Percentiles rank a stretch among this genome's conserved stretches.
phyloP scores from a whole-genome alignment of 2,113 vertebrate species.

The Platysternon megacephalum region DNA sequence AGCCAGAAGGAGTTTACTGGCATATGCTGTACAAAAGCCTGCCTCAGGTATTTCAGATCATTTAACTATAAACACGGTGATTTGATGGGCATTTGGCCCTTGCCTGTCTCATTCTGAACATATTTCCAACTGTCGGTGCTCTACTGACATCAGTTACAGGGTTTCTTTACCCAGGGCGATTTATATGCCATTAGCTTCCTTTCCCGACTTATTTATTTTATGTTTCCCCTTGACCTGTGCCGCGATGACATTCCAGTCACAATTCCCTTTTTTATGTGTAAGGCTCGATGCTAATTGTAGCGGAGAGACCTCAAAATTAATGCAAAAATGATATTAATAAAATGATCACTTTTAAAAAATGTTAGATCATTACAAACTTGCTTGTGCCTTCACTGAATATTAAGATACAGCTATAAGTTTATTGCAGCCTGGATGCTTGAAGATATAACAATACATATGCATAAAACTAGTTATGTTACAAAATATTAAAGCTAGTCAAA shows the following conservation, averaged over 20 bases:
- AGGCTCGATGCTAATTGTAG: background rate
- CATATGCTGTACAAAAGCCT: background rate
- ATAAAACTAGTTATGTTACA: no score
- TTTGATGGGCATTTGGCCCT: background rate
- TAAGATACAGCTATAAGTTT: no score
- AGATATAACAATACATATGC: no score
- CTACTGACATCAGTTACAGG: background rate
- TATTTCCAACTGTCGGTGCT: background rate
- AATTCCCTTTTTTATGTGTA: background rate
- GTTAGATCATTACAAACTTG: no score
- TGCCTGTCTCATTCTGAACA: background rate
- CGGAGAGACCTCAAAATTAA: background rate
- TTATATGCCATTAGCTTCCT: background rate
- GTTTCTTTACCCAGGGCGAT: background rate
- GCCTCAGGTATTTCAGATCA: background rate
- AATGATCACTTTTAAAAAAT: no score
- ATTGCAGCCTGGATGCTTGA: no score
- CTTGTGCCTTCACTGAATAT: no score
- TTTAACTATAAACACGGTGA: background rate
- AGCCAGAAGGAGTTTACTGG: background rate
- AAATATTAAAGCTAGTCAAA: no score
- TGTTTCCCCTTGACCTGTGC: background rate
- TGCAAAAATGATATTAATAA: background rate
- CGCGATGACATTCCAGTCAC: no score
- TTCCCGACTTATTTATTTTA: background rate